Evolutionary conservation across 2,888 invertebrate species (phyloP).

Genomic region (Caenorhabditis wallacei): DNA sequence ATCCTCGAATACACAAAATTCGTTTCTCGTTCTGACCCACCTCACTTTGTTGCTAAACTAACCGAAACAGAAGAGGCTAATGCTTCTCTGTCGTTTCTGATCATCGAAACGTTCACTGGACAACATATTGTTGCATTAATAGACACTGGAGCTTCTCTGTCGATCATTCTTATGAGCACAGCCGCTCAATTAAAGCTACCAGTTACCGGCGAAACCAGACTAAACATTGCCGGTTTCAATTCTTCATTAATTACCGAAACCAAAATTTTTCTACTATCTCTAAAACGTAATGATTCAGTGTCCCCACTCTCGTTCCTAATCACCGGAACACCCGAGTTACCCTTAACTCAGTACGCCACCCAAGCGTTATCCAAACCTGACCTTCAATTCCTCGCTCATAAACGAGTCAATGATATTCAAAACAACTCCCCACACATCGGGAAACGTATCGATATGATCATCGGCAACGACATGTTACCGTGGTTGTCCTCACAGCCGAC

Average conservation of each 20-base stretch:
- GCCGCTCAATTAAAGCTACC: background rate
- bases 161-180: background rate
- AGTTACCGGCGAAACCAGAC: background rate
- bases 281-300: background rate
- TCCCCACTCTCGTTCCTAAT: background rate
- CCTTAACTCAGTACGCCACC: too few species aligned
- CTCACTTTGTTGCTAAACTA: background rate
- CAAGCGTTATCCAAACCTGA: background rate
- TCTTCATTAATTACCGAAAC: background rate
- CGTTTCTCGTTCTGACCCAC: background rate
- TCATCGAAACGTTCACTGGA: background rate
- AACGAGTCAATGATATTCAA: too few species aligned
- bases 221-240: background rate
- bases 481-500: background rate
- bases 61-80: background rate
- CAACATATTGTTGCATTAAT: background rate
- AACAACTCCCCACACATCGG: background rate
- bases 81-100: background rate
- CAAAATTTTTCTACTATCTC: background rate
- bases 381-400: background rate
- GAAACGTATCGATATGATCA: background rate
- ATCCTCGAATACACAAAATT: background rate
- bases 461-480: background rate
- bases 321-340: too few species aligned
- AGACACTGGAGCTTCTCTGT: constrained; percentile 8